phyloP scores from a whole-genome alignment of 2,797 vertebrate species.

The Smutsia gigantea region DNA sequence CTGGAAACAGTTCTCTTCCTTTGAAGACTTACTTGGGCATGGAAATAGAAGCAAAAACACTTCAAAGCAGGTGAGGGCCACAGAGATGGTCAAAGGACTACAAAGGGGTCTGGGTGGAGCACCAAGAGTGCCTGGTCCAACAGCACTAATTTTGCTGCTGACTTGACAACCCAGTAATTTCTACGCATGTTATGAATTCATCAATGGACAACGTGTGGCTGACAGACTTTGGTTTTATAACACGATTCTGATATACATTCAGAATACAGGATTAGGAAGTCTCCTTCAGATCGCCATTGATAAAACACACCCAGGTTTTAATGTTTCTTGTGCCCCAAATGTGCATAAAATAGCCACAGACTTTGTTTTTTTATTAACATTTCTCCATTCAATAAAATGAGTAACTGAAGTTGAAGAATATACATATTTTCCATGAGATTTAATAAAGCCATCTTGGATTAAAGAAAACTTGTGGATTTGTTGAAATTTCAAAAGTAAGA shows the following conservation, averaged over 20 bases:
- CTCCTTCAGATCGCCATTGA: neutral
- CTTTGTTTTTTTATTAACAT: neutral
- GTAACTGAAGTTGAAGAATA: slow-evolving; percentile 16
- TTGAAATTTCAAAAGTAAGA: slow-evolving; percentile 27
- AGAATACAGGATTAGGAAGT: neutral
- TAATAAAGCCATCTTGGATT: neutral
- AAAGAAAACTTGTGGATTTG: slow-evolving; percentile 38
- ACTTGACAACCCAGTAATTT: slow-evolving; percentile 1
- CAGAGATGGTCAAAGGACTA: neutral
- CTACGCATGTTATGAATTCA: slow-evolving; percentile 30
- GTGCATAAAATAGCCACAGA: neutral
- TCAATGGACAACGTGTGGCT: neutral
- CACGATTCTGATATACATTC: neutral
- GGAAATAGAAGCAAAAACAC: neutral
- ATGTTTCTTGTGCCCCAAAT: neutral
- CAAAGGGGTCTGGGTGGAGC: neutral
- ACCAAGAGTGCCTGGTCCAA: neutral
- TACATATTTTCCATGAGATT: neutral
- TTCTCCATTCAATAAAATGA: slow-evolving; percentile 12
- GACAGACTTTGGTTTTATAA: neutral
- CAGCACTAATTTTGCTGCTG: neutral
- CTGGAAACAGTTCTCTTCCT: neutral
- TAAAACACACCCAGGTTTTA: neutral
- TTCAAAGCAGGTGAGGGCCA: neutral
- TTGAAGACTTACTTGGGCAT: neutral